Conservation (phyloP, 2,113 vertebrate genomes). For the Pedionomus torquatus region DNA sequence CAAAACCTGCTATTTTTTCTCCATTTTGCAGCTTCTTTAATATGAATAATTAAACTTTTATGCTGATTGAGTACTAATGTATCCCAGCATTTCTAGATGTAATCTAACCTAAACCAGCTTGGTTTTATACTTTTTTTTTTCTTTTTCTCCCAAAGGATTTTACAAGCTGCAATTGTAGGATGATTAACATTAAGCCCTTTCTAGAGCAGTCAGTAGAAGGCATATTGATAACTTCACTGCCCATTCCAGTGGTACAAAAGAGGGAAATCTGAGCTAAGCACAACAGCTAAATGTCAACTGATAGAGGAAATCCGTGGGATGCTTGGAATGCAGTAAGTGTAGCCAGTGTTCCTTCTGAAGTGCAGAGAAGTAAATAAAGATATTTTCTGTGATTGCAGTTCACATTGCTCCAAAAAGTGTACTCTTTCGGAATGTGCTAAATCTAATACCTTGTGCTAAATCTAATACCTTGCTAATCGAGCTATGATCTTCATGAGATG, state of each 20-base stretch:
- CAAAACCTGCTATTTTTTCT: background rate
- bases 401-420: background rate
- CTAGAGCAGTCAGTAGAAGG: background rate
- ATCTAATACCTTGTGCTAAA: background rate
- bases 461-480: background rate
- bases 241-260: background rate
- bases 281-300: background rate
- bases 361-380: background rate
- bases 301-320: background rate
- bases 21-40: background rate
- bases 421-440: background rate
- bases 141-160: background rate
- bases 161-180: background rate
- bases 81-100: background rate
- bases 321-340: background rate
- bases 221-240: background rate
- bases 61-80: background rate
- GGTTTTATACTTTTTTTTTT: background rate
- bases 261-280: background rate
- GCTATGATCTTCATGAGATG: background rate
- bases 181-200: background rate
- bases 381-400: background rate
- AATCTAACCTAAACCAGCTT: background rate
- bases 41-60: background rate
- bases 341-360: background rate